These are phyloP conservation scores for Acinonyx jubatus DNA, from an alignment of 2,113 vertebrate species.

Conservation along the genomic window DNA sequence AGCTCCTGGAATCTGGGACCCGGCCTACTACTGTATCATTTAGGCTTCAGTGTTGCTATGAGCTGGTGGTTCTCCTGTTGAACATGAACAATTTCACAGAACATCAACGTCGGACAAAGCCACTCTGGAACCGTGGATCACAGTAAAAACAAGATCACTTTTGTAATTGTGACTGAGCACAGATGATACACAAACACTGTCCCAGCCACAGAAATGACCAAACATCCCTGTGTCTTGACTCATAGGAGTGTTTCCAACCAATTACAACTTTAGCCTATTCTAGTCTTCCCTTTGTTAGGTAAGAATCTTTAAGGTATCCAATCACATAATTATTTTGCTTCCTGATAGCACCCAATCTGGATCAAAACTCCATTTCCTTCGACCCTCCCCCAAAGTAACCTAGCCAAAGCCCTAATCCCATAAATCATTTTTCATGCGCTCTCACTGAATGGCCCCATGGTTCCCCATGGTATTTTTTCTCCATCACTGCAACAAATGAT, in stretches of 20 bases:
- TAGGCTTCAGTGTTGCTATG: neutral
- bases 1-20: neutral
- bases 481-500: neutral
- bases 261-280: neutral
- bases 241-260: neutral
- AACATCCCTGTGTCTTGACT: neutral
- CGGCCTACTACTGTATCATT: neutral
- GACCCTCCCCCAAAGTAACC: neutral
- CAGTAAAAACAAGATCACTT: neutral
- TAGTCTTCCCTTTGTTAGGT: neutral
- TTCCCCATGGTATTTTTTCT: neutral
- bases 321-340: neutral
- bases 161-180: neutral
- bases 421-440: neutral
- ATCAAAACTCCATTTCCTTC: neutral
- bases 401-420: neutral
- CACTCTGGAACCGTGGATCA: neutral
- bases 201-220: neutral
- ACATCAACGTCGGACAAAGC: neutral
- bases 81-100: neutral
- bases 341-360: neutral
- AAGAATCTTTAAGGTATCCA: neutral
- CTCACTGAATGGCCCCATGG: neutral
- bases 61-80: neutral
- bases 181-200: neutral